Evolutionary conservation across 2,888 invertebrate species (phyloP).

Genomic region (Phortica magna): DNA sequence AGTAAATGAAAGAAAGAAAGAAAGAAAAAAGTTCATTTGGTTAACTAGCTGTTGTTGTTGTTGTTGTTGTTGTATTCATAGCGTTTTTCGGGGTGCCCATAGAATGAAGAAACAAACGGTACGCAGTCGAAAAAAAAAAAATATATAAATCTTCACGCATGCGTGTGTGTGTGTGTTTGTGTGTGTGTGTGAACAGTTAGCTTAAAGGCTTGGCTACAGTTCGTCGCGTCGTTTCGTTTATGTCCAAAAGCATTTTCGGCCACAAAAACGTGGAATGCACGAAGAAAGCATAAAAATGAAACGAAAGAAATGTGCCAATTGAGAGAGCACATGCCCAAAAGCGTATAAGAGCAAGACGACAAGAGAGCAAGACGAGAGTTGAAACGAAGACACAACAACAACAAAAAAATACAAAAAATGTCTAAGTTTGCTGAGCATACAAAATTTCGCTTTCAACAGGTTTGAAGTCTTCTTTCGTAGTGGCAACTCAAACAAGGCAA

Average conservation of each 20-base stretch:
- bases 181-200: slow-evolving; percentile 61
- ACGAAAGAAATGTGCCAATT: slow-evolving; percentile 45
- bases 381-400: too few relatives aligned
- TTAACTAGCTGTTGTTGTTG: slow-evolving; percentile 27
- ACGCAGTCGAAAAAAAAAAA: slow-evolving; percentile 16
- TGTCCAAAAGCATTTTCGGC: slow-evolving; percentile 34
- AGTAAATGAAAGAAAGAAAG: slow-evolving; percentile 42
- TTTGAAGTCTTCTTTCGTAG: slow-evolving; percentile 58
- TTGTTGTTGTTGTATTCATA: slow-evolving; percentile 7
- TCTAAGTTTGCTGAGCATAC: slow-evolving; percentile 35
- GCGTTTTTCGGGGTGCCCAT: slow-evolving; percentile 28
- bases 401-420: slow-evolving; percentile 38
- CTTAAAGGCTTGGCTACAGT: slow-evolving; percentile 49
- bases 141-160: background rate
- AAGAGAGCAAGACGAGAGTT: too few relatives aligned
- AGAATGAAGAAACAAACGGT: slow-evolving; percentile 20
- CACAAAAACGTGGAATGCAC: slow-evolving; percentile 5
- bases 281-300: slow-evolving; percentile 37
- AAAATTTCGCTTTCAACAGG: slow-evolving; percentile 78
- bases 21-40: slow-evolving; percentile 46
- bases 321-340: slow-evolving; percentile 36
- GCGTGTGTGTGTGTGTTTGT: background rate
- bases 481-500: slow-evolving; percentile 46
- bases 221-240: slow-evolving; percentile 58
- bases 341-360: slow-evolving; percentile 42